Evolutionary conservation across 2,797 vertebrate genomes (phyloP).

Genomic region (Peromyscus attwateri): DNA sequence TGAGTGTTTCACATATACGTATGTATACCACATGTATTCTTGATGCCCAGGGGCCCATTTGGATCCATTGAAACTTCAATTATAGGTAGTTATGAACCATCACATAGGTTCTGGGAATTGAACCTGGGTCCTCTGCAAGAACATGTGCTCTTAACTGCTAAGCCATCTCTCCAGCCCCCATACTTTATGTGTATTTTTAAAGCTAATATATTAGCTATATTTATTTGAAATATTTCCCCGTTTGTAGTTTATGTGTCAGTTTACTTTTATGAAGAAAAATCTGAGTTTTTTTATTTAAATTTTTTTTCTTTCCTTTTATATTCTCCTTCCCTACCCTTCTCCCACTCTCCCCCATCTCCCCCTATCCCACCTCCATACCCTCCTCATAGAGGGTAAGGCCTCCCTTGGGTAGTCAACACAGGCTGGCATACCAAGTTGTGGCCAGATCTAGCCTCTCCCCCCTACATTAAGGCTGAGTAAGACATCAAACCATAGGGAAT

Average conservation of each 20-base stretch:
- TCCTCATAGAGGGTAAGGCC: too few species aligned
- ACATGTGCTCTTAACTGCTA: neutral
- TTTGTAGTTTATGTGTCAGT: slow-evolving; percentile 5
- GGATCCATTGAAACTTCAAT: neutral
- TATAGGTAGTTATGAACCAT: neutral
- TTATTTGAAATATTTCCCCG: neutral
- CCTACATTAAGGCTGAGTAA: too few species aligned
- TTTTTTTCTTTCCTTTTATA: too few species aligned
- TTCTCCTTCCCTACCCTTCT: too few species aligned
- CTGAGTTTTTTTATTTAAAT: too few species aligned
- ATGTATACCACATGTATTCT: neutral
- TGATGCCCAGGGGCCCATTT: neutral
- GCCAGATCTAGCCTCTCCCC: too few species aligned
- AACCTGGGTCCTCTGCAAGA: neutral
- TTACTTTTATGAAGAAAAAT: slow-evolving; percentile 1
- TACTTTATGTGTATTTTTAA: too few species aligned
- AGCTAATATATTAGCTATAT: neutral
- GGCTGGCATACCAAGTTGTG: too few species aligned
- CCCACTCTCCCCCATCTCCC: too few species aligned
- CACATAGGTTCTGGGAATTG: neutral
- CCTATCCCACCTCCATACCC: too few species aligned
- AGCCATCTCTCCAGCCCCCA: neutral
- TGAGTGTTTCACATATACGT: neutral
- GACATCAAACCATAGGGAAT: too few species aligned
- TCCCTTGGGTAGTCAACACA: too few species aligned